Evolutionary conservation across 2,113 vertebrate genomes (phyloP).

Genomic region (Leptobrachium leishanense): DNA sequence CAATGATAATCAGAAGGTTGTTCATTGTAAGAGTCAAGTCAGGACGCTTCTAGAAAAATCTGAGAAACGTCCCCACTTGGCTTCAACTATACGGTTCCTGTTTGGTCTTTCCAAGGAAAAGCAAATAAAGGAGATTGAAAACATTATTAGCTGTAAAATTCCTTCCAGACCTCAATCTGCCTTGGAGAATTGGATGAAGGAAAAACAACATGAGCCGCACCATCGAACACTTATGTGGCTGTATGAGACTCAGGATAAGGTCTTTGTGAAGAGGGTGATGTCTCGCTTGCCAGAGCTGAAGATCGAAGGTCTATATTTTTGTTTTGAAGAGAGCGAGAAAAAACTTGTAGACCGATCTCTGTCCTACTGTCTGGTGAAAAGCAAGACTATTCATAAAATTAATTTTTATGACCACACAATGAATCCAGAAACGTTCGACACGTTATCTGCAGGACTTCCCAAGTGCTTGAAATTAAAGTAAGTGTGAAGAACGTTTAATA

Average conservation of each 20-base stretch:
- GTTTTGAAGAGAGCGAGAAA: constrained; percentile 18
- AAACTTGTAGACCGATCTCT: constrained; percentile 55
- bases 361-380: constrained; percentile 60
- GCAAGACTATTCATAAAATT: neutral
- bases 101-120: constrained; percentile 64
- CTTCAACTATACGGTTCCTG: constrained; percentile 55
- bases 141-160: constrained; percentile 56
- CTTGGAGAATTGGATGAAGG: constrained; percentile 59
- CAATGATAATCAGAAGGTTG: neutral
- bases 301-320: constrained; percentile 34
- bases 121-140: constrained; percentile 15
- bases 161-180: constrained; percentile 51
- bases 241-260: constrained; percentile 57
- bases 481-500: no score
- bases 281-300: constrained; percentile 48
- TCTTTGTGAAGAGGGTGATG: constrained; percentile 39
- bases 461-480: neutral
- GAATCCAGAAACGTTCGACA: neutral
- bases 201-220: constrained; percentile 30
- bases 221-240: constrained; percentile 54
- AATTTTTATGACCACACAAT: constrained; percentile 47
- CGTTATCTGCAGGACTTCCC: neutral
- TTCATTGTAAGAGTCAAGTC: constrained; percentile 48
- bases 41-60: constrained; percentile 52
- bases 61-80: constrained; percentile 46